Percentiles rank a stretch among this genome's conserved stretches.
These are phyloP conservation scores for Dasysyrphus albostriatus DNA, from an alignment of 2,888 invertebrate genomes.

Conservation along the genomic window DNA sequence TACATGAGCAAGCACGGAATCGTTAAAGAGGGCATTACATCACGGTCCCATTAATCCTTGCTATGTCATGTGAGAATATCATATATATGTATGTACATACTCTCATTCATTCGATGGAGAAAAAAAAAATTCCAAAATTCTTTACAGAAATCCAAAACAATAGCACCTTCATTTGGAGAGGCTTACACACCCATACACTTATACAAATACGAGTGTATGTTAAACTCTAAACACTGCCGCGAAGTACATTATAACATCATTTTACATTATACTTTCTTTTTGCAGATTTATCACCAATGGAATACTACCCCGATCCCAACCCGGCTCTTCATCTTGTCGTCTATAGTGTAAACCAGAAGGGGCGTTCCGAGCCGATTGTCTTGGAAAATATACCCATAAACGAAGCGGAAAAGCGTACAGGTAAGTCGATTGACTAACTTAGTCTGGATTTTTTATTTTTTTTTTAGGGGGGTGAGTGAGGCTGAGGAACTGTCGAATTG, in stretches of 20 bases:
- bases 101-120: slow-evolving; percentile 1
- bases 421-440: slow-evolving; percentile 84
- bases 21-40: slow-evolving; percentile 15
- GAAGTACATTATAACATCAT: slow-evolving; percentile 57
- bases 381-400: slow-evolving; percentile 94
- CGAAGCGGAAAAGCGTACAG: slow-evolving; percentile 93
- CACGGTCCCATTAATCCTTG: slow-evolving; percentile 38
- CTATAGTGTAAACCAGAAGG: slow-evolving; percentile 93
- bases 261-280: slow-evolving; percentile 47
- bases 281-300: slow-evolving; percentile 83
- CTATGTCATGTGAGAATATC: slow-evolving; percentile 42
- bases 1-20: slow-evolving; percentile 30
- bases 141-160: slow-evolving; percentile 31
- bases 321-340: slow-evolving; percentile 90
- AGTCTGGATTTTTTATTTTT: slow-evolving; percentile 3
- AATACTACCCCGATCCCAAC: slow-evolving; percentile 83
- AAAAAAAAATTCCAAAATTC: not conserved
- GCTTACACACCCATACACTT: not conserved
- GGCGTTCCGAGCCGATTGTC: slow-evolving; percentile 91
- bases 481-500: slow-evolving; percentile 8
- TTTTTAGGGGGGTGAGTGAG: too few relatives aligned
- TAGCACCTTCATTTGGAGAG: not conserved
- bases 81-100: slow-evolving; percentile 9
- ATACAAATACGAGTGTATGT: not conserved
- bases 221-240: slow-evolving; percentile 15